phyloP scores from a whole-genome alignment of 1,140 invertebrate genomes.

The Phymastichus coffea region DNA sequence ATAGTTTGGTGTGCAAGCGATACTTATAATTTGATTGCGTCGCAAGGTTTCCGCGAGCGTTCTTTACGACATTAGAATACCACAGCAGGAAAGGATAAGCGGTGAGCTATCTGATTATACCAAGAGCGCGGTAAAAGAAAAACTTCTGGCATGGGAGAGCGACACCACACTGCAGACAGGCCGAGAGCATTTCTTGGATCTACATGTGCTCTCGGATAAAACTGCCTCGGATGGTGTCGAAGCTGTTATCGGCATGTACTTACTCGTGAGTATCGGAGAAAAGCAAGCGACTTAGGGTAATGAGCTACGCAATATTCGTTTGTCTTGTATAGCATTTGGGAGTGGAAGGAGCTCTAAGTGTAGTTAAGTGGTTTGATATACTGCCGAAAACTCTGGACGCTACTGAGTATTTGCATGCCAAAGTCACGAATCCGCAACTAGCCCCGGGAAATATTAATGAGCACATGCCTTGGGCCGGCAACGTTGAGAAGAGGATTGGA shows the following conservation, averaged over 20 bases:
- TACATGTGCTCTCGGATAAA: slow-evolving; percentile 62
- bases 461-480: slow-evolving; percentile 48
- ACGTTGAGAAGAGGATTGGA: slow-evolving; percentile 65
- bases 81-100: slow-evolving; percentile 45
- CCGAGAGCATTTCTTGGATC: slow-evolving; percentile 53
- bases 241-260: slow-evolving; percentile 79
- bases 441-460: slow-evolving; percentile 47
- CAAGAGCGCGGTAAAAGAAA: slow-evolving; percentile 27
- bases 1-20: too few species aligned
- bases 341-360: slow-evolving; percentile 56
- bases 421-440: slow-evolving; percentile 39
- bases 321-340: background rate
- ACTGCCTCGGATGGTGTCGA: slow-evolving; percentile 80
- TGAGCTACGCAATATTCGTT: too few species aligned
- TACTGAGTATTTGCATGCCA: slow-evolving; percentile 41
- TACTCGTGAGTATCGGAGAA: slow-evolving; percentile 61
- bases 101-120: slow-evolving; percentile 45
- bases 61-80: slow-evolving; percentile 54
- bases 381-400: slow-evolving; percentile 54
- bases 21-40: too few species aligned
- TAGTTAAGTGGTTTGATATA: slow-evolving; percentile 75
- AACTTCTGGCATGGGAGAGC: slow-evolving; percentile 38
- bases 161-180: slow-evolving; percentile 38
- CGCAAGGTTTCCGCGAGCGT: too few species aligned
- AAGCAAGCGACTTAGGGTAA: background rate